Evolutionary conservation across 53 echinoderm and acorn worm species (phyloP).

Genomic region (Apostichopus leukothele): DNA sequence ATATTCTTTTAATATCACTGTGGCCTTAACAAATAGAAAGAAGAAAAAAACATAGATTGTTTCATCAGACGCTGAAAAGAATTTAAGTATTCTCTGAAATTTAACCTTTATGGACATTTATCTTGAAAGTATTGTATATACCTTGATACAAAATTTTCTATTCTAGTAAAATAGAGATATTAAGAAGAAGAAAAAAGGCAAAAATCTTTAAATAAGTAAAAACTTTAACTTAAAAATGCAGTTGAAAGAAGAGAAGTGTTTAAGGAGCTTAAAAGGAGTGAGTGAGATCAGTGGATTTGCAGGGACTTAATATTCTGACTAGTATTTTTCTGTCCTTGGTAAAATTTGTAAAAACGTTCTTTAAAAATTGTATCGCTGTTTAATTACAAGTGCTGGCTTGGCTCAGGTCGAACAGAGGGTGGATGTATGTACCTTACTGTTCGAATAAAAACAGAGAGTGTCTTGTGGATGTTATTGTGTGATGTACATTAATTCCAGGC

Average conservation of each 20-base stretch:
- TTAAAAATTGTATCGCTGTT: no score
- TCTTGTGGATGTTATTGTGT: no score
- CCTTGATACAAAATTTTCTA: slow-evolving; percentile 40
- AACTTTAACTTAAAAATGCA: background rate
- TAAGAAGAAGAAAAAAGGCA: background rate
- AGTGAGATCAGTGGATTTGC: no score
- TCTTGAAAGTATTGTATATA: slow-evolving; percentile 43
- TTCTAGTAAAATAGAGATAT: background rate
- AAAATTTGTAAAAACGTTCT: no score
- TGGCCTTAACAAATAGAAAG: slow-evolving; percentile 23
- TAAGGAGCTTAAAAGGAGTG: no score
- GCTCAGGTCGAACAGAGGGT: no score
- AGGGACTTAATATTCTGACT: no score
- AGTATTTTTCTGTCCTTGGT: no score
- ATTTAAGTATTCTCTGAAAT: slow-evolving; percentile 44
- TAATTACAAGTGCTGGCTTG: no score
- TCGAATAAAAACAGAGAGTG: no score
- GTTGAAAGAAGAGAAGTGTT: background rate
- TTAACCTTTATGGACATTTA: slow-evolving; percentile 32
- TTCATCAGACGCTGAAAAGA: slow-evolving; percentile 33
- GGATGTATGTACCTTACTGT: no score
- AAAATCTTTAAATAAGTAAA: background rate
- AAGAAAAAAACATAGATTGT: background rate
- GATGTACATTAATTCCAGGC: no score
- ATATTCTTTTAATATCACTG: slow-evolving; percentile 42